These are phyloP conservation scores for Ceyx cyanopectus DNA, from an alignment of 2,113 vertebrate genomes.

Conservation along the genomic window DNA sequence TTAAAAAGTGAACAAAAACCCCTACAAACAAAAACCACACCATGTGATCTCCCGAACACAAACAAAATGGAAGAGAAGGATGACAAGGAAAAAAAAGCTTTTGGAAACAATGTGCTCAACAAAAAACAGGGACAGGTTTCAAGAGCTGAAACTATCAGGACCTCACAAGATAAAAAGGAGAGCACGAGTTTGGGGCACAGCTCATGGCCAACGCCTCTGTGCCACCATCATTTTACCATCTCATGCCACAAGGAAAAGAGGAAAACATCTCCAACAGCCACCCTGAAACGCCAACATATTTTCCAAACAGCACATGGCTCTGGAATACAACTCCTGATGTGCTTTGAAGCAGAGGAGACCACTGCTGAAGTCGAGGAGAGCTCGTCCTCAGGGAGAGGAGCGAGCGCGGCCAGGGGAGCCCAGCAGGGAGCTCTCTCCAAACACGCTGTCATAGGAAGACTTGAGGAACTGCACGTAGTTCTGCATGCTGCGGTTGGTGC, in stretches of 20 bases:
- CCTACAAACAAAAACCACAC: neutral
- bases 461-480: conserved; percentile 97
- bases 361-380: too few relatives aligned
- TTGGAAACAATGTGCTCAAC: neutral
- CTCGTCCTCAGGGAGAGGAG: conserved; percentile 75
- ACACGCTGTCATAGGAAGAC: conserved; percentile 90
- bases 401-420: conserved; percentile 78
- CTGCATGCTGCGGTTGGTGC: conserved; percentile 94
- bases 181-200: neutral
- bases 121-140: neutral
- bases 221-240: neutral
- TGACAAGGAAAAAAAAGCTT: neutral
- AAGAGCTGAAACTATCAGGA: neutral
- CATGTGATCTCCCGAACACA: neutral
- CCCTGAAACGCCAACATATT: neutral
- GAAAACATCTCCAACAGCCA: neutral
- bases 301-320: conserved; percentile 32
- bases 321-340: neutral
- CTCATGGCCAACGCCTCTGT: neutral
- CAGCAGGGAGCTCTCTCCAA: conserved; percentile 83
- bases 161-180: neutral
- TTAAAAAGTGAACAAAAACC: neutral
- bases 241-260: neutral
- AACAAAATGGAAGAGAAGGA: neutral
- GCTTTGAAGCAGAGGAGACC: neutral